Evolutionary conservation across 1,140 invertebrate genomes (phyloP).

Genomic region (Caenorhabditis inopinata): DNA sequence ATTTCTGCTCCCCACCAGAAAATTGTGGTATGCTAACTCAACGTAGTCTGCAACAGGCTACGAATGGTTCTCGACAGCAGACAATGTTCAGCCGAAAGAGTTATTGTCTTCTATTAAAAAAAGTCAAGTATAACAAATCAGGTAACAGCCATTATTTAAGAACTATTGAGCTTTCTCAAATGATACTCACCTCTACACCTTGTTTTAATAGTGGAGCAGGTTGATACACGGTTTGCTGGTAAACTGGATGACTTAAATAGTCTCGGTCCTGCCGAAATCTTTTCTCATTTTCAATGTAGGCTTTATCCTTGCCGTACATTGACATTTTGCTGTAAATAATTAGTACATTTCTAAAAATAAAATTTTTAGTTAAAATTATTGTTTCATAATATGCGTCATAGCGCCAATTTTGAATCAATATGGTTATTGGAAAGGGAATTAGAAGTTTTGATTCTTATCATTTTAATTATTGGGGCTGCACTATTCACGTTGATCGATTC

Average conservation of each 20-base stretch:
- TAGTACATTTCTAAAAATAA: not conserved
- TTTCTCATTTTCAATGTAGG: not conserved
- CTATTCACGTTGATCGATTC: conserved; percentile 17
- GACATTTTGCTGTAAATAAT: not conserved
- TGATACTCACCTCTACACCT: too few relatives aligned
- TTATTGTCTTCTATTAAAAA: too few relatives aligned
- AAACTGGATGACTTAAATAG: not conserved
- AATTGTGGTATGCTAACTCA: too few relatives aligned
- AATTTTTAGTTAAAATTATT: not conserved
- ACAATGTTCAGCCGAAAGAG: too few relatives aligned
- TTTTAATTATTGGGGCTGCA: not conserved
- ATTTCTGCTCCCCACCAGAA: too few relatives aligned
- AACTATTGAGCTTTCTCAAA: too few relatives aligned
- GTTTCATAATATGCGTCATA: conserved; percentile 13
- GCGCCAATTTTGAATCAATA: conserved; percentile 9
- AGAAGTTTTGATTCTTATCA: conserved; percentile 25
- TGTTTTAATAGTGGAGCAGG: not conserved
- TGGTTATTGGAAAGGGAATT: conserved; percentile 14
- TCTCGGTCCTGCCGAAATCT: not conserved
- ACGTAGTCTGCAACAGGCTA: too few relatives aligned
- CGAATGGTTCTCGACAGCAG: too few relatives aligned
- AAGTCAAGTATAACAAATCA: too few relatives aligned
- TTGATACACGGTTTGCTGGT: not conserved
- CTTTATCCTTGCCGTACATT: conserved; percentile 6
- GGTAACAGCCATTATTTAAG: too few relatives aligned